Evolutionary conservation across 2,113 vertebrate species (phyloP), one percentile per base, ranked within the genome.

Genomic region (Ameiurus melas): DNA sequence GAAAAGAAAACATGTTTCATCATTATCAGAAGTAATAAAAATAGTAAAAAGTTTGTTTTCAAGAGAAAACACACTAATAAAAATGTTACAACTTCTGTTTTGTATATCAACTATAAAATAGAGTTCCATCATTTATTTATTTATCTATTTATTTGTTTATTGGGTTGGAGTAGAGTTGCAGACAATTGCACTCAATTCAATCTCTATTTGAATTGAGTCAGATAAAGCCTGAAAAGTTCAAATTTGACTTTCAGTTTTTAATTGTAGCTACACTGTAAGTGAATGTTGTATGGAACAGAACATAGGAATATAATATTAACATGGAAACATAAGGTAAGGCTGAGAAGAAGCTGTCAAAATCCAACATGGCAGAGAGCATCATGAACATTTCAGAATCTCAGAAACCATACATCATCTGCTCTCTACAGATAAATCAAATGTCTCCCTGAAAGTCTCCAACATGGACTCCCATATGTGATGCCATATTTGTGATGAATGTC

Each of bases 401-500:
- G 66, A 19, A 79, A 17, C 9, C 53, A 57, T 87, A 30, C 86
- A 68, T 90, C 86, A 88, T 77, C 79, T 83, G n/a, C 55, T 81
- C 77, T 90, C 71, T 85, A 66, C 39, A 85, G 77, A 88, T 85
- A 70, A 77, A 88, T 83, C 68, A 88, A 88, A 47, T 58, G 58
- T 86, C 84, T 83, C 25, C 39, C 62, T 83, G 66, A 58, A 88
- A 47, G 17, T 62, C 70, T 86, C n/a, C 68, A 88, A 88, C 89
- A 84, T 71, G 60, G 57, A 58, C 80, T 82, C 62, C 85, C 81
- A 62, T 85, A 77, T 84, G 87, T 53, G 71, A 80, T 83, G 73
- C 80, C 84, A 89, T 86, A 90, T 47, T 90, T 75, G 83, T 81
- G 85, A 90, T 90, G 85, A 89, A 88, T 85, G 83, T 85, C 64